Base-by-base conservation (phyloP, 2,113 vertebrate species). In the Oreotrochilus melanogaster region DNA sequence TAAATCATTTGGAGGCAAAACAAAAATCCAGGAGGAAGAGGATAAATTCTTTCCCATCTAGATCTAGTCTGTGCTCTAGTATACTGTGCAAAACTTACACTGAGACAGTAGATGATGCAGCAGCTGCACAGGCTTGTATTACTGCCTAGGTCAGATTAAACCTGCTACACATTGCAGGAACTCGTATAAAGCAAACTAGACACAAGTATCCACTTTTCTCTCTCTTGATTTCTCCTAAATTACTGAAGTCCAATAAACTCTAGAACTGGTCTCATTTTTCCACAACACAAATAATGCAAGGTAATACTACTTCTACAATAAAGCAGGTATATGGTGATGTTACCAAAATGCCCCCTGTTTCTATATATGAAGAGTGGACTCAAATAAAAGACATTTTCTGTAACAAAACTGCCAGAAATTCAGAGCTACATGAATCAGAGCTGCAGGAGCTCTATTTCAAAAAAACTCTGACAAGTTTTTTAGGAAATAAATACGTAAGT, bases 91-190 rank as follows among this genome's bases (percentile, higher is more conserved):
- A n/a, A 61, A 30, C 42, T 92, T 83, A 66, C 58, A 37, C 47
- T 57, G 18, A 85, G 39, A 78, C 18, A 86, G 31, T 5, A 21
- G 11, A 81, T 78, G 61, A 70, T 2, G 22, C 3, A 85, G 65
- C 39, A 82, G 39, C 78, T 89, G n/a, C 39, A 53, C 7, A 85
- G 78, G 62, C 53, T 82, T 71, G 70, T 92, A 88, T 78, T 86
- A 85, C 92, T 90, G 88, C 42, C 88, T 82, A 93, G 81, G 78
- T 48, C 66, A 82, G 62, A 75, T n/a, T 39, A 79, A 89, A 88
- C 43, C 35, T 48, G 61, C 35, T 85, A 53, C 27, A 76, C 9
- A 61, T 4, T 0, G 2, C 30, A 57, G 50, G 12, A 81, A 74
- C 15, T 21, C 24, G 42, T 16, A 58, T 8, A 80, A 72, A 81